These are phyloP conservation scores for Drosophila orena DNA, from an alignment of 1,140 invertebrate species.

Conservation along the genomic window DNA sequence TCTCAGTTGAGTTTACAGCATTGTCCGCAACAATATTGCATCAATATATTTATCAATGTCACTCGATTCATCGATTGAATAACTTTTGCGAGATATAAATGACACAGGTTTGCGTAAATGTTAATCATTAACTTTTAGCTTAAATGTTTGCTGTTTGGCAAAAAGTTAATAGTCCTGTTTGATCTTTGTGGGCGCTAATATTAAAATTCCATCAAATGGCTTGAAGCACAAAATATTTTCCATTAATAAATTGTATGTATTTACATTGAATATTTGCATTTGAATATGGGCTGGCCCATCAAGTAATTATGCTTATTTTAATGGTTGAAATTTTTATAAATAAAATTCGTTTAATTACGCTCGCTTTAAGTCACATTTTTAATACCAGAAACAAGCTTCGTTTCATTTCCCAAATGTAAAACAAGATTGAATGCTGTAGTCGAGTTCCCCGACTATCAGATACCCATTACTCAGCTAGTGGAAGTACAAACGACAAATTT, in stretches of 20 bases:
- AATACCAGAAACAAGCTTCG: neutral
- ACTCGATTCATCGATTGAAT: neutral
- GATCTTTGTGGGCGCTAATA: neutral
- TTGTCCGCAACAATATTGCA: neutral
- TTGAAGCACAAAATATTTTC: neutral
- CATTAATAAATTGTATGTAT: neutral
- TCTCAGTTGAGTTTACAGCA: neutral
- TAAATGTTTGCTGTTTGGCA: neutral
- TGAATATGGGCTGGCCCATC: neutral
- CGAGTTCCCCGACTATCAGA: too few species aligned
- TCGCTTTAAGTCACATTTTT: conserved; percentile 8
- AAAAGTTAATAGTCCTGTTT: too few species aligned
- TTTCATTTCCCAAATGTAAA: conserved; percentile 5
- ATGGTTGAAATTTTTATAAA: neutral
- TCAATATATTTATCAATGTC: conserved; percentile 16
- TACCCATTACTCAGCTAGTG: too few species aligned
- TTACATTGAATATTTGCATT: conserved; percentile 1
- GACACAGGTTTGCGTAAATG: neutral
- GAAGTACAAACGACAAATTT: too few species aligned
- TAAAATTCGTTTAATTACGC: conserved; percentile 1
- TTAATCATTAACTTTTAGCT: neutral
- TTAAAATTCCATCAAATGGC: neutral
- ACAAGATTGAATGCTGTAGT: too few species aligned
- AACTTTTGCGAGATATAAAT: neutral
- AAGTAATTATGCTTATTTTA: neutral